Evolutionary conservation across 92 coral and sea anemone species (phyloP), one percentile per base, ranked within the genome.

Genomic region (Siderastrea siderea): DNA sequence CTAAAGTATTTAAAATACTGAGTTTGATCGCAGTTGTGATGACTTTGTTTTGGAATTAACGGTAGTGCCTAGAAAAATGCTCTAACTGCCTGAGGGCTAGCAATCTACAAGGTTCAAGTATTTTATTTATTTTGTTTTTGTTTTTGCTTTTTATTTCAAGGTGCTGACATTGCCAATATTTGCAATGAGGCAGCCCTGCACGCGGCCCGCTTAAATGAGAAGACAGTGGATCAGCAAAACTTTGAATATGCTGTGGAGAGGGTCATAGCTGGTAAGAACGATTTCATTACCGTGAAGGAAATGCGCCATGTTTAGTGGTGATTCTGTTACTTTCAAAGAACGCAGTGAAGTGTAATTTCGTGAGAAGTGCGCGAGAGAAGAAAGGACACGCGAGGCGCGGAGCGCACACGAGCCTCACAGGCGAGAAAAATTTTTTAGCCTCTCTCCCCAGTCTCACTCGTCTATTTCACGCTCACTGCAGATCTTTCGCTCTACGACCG

Each of bases 151-250:
- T 17, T 58, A 11, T 17, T 53, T 19, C 17, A 19, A 97, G 99
- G 99, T 71, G 99, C 99, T 57, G 99, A 97, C 84, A 91, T 94
- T 26, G 99, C 99, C 13, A 97, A 97, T 58, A 94, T 97, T 62
- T 97, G 99, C 80, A 97, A 97, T 74, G 99, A 97, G 60, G 99
- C 99, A 53, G 99, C 99, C 19, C 87, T 97, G 5, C 99, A 97
- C 66, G 99, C 99, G 0, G 99, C 98, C 38, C 91, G 99, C 26
- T 88, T 97, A 68, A 97, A 94, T 52, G 96, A 94, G 70, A 96
- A 94, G 80, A 64, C 92, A 38, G 99, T 97, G n/a, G 99, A 96
- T 80, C 90, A 93, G 66, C 87, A 89, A 86, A 97, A 97, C 95
- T 97, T 97, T 75, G 98, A 95, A 55, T 97, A 97, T 75, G 99